Conservation (phyloP, 2,113 vertebrate species). For the Haemorhous mexicanus region DNA sequence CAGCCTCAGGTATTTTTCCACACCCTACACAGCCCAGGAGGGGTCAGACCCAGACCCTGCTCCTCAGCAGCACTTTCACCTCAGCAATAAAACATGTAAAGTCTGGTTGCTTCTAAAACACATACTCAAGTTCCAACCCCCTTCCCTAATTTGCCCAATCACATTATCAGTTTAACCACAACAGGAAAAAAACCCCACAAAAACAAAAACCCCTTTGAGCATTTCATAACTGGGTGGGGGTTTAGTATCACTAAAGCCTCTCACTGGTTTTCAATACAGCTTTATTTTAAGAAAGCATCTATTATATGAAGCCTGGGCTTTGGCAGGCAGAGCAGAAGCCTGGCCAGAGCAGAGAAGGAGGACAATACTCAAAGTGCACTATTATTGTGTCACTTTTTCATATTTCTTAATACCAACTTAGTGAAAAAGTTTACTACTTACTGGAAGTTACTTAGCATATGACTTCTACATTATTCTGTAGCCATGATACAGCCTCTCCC, state of each 20-base stretch:
- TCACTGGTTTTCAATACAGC: conserved; percentile 53
- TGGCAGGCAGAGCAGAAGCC: conserved; percentile 34
- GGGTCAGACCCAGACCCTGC: fast-evolving
- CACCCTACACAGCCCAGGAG: background rate
- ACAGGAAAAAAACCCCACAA: background rate
- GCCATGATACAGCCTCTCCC: conserved; percentile 28
- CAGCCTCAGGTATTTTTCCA: background rate
- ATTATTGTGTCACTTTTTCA: conserved; percentile 44
- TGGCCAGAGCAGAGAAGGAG: background rate
- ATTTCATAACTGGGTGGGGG: conserved; percentile 54
- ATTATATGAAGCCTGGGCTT: conserved; percentile 39
- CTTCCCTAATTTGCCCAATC: background rate
- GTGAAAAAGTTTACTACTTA: conserved; percentile 6
- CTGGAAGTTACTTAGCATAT: conserved; percentile 15
- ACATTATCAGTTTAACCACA: background rate
- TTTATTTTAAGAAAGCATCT: conserved; percentile 64
- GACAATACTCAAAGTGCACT: conserved; percentile 34
- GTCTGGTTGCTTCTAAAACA: background rate
- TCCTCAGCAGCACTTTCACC: background rate
- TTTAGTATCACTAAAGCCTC: conserved; percentile 56
- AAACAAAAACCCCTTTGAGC: conserved; percentile 41
- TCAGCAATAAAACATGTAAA: background rate
- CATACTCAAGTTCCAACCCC: background rate
- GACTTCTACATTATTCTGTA: conserved; percentile 32
- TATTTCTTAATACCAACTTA: background rate